Conservation (phyloP, 2,888 invertebrate genomes). For the Amphipyra tragopoginis region DNA sequence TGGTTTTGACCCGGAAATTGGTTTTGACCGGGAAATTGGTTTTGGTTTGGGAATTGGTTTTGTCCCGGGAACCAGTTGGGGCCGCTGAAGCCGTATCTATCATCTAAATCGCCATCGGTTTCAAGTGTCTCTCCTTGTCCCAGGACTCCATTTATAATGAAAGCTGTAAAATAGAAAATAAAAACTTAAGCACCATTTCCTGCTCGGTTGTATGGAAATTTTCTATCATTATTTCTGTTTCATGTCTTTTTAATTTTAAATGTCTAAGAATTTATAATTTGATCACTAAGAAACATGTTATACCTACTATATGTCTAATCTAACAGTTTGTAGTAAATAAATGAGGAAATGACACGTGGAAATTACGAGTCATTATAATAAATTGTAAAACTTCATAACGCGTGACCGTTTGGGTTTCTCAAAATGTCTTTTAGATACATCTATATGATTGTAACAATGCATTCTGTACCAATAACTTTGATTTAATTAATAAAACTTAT, state of each 20-base stretch:
- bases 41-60: constrained; percentile 27
- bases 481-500: too few species aligned
- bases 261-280: too few species aligned
- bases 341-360: not conserved
- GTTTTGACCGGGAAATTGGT: constrained; percentile 25
- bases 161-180: constrained; percentile 62
- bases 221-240: too few species aligned
- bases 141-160: constrained; percentile 61
- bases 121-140: constrained; percentile 64
- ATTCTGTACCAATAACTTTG: too few species aligned
- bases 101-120: constrained; percentile 68
- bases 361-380: constrained; percentile 3
- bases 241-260: too few species aligned
- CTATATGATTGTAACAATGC: too few species aligned
- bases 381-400: too few species aligned
- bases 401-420: too few species aligned
- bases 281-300: too few species aligned
- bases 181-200: constrained; percentile 4
- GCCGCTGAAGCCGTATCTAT: constrained; percentile 67
- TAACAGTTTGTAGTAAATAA: not conserved
- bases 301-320: too few species aligned
- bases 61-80: constrained; percentile 24
- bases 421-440: too few species aligned
- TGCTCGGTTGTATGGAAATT: too few species aligned
- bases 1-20: constrained; percentile 42